Conservation (phyloP, 2,797 vertebrate species). For the Glyptemys insculpta region DNA sequence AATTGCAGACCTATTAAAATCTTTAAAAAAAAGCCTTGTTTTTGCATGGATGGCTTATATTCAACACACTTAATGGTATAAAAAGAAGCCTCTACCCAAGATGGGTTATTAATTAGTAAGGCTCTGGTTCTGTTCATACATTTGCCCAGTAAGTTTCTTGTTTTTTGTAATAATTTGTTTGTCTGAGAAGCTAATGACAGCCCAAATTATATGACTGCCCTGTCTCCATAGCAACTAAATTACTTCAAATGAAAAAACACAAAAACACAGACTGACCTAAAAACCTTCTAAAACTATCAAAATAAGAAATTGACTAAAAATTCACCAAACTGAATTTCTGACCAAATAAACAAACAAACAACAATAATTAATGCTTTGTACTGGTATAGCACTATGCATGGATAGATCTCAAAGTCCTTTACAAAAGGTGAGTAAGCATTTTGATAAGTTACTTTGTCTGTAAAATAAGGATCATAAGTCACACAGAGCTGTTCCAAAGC, state of each 20-base stretch:
- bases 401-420: slow-evolving; percentile 34
- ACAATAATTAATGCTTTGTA: not conserved
- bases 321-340: not conserved
- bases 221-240: slow-evolving; percentile 34
- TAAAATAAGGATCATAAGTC: not conserved
- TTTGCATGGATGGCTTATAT: not conserved
- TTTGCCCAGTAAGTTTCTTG: not conserved
- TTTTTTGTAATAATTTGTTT: not conserved
- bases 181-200: slow-evolving; percentile 4
- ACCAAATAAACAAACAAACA: not conserved
- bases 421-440: not conserved
- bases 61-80: not conserved
- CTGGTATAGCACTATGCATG: not conserved
- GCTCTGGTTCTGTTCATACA: not conserved
- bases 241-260: slow-evolving; percentile 6
- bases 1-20: slow-evolving; percentile 3
- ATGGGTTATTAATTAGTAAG: slow-evolving; percentile 17
- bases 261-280: not conserved
- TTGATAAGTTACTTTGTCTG: too few relatives aligned
- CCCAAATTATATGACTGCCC: not conserved
- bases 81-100: not conserved
- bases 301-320: slow-evolving; percentile 26
- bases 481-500: not conserved
- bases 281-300: not conserved
- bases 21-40: not conserved